Base-by-base conservation (phyloP, 1,140 invertebrate species). In the Asobara japonica region DNA sequence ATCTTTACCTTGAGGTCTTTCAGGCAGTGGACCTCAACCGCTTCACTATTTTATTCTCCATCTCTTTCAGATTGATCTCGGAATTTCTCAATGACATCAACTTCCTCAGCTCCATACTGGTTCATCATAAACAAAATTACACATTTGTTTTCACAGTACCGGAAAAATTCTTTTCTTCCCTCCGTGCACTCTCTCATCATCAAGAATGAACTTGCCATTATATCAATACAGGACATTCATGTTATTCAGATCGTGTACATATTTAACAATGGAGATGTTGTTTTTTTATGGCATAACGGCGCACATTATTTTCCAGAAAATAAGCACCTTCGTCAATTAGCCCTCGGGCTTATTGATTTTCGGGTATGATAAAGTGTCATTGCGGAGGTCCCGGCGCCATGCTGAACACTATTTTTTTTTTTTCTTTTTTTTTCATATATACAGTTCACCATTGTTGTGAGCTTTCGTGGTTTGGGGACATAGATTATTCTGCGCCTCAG, bases 401-500 rank as follows among this genome's bases (percentile, higher is more conserved):
- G 22, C 25, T 56, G 20, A 56, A 56, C n/a, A 25, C 18, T 13
- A 5, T 11, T 38, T 22, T 20, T 31, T 65, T 65, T 65, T 65
- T 20, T 31, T 65, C 33, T 65, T 65, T 65, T 38, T n/a, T 65
- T 65, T 11, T 56, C 51, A 11, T 10, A 56, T 56, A 22, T 56
- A 25, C 6, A 22, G 8, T n/a, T 6, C 25, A n/a, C n/a, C 18
- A 66, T 29, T 48, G 65, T 68, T 29, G 25, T 51, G 22, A n/a
- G 41, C 38, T 27, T 51, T 56, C 20, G 51, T 56, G 51, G 51
- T 56, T 56, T 56, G 7, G 18, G 22, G 22, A 56, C 22, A 56
- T 61, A 41, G 16, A 65, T 69, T 20, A 51, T 65, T 48, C 67
- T 68, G 51, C 10, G 30, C 38, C 65, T 30, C 3, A 36, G 45